Evolutionary conservation across 2,888 invertebrate genomes (phyloP).

Genomic region (Agrotis clavis): DNA sequence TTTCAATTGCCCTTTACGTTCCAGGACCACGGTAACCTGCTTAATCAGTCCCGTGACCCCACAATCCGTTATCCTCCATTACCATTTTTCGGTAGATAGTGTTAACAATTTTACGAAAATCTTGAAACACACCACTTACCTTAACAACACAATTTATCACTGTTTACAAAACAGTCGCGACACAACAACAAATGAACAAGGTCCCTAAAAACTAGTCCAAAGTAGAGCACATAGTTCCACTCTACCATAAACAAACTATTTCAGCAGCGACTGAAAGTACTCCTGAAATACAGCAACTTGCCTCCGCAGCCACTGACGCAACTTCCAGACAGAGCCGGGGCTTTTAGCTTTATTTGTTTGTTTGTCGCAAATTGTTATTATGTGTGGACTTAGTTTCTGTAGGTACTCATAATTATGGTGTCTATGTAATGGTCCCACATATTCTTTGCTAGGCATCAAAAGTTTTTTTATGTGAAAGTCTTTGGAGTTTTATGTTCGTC

Average conservation of each 20-base stretch:
- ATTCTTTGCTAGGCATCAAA: slow-evolving; percentile 3
- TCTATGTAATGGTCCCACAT: neutral
- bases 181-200: slow-evolving; percentile 18
- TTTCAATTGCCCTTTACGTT: no score
- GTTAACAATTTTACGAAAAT: no score
- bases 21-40: no score
- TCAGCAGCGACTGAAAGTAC: slow-evolving; percentile 46
- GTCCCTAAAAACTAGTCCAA: slow-evolving; percentile 33
- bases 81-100: no score
- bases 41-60: no score
- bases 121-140: no score
- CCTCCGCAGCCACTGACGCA: slow-evolving; percentile 55
- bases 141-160: no score
- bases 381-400: slow-evolving; percentile 20
- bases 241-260: slow-evolving; percentile 60
- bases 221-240: slow-evolving; percentile 59
- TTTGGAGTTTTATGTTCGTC: neutral
- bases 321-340: slow-evolving; percentile 47
- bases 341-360: slow-evolving; percentile 65
- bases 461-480: slow-evolving; percentile 8
- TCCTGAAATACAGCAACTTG: slow-evolving; percentile 60
- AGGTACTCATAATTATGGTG: slow-evolving; percentile 32
- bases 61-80: no score
- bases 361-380: slow-evolving; percentile 54
- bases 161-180: neutral